Base-by-base conservation (phyloP, 2,888 invertebrate genomes). In the Epistrophe grossulariae region DNA sequence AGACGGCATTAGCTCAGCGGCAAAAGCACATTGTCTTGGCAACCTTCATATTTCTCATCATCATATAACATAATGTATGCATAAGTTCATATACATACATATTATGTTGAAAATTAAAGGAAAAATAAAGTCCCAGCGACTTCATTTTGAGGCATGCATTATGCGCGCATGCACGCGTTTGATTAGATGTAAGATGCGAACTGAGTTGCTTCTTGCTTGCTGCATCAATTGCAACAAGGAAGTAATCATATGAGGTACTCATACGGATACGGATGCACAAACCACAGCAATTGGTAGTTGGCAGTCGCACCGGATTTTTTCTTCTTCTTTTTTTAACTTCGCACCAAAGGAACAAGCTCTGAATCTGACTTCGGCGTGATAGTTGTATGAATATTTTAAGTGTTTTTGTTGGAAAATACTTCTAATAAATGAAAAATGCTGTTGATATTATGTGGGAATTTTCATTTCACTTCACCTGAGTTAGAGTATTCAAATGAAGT, bases 261-360 rank as follows among this genome's bases (percentile, higher is more conserved):
- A 72, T 66, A 85, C 78, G 81, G 81, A 85, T 85, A 79, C 85
- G 85, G 85, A 85, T 85, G 78, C 78, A 76, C 71, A 59, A 64
- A 70, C 80, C 76, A 60, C 45, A 66, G 43, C 55, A 17, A 80
- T 71, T 52, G 59, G 17, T 24, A 52, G 66, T 28, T 50, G 64
- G 13, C 35, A 52, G 62, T 40, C 43, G 68, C 74, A 40, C 13
- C 17, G 43, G 24, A 15, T 62, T 43, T 15, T 62, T 40, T n/a
- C 31, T 31, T 8, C 15, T 15, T 55, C n/a, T n/a, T n/a, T n/a
- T n/a, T n/a, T n/a, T n/a, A n/a, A n/a, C n/a, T n/a, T 6, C 19
- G 24, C 13, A 35, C 13, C 17, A 60, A 73, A 50, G 45, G 40
- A 74, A 50, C 52, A 28, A 64, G 28, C n/a, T n/a, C n/a, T n/a